phyloP scores from a whole-genome alignment of 2,888 invertebrate genomes.

The Bruchidius siliquastri region DNA sequence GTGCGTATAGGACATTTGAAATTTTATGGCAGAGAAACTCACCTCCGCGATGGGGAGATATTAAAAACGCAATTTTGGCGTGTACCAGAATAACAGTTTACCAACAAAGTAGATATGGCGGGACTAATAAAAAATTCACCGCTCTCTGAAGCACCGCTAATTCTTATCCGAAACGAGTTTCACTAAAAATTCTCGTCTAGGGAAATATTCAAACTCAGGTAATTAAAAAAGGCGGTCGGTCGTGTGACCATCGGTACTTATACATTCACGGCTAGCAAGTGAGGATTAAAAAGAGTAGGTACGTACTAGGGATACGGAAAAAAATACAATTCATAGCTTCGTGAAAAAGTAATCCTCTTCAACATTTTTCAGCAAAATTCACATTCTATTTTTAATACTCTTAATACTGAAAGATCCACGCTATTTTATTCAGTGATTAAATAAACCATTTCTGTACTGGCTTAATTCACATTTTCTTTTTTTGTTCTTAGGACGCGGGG shows the following conservation, averaged over 20 bases:
- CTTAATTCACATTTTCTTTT: too few species aligned
- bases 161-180: slow-evolving; percentile 42
- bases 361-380: too few species aligned
- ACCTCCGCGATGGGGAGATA: slow-evolving; percentile 11
- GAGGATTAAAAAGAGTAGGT: not conserved
- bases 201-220: slow-evolving; percentile 37
- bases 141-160: slow-evolving; percentile 26
- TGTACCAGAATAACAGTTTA: not conserved
- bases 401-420: too few species aligned
- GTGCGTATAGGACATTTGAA: not conserved
- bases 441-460: too few species aligned
- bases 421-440: too few species aligned
- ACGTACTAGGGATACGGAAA: not conserved
- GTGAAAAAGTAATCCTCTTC: not conserved
- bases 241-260: not conserved
- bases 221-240: slow-evolving; percentile 36
- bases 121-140: not conserved
- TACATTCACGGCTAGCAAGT: not conserved
- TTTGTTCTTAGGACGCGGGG: too few species aligned
- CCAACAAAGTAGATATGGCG: not conserved
- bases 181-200: slow-evolving; percentile 41
- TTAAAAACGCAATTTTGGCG: slow-evolving; percentile 24
- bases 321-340: not conserved
- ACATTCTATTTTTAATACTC: too few species aligned
- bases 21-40: not conserved